phyloP scores from a whole-genome alignment of 2,797 vertebrate species.

The Cossypha polioptera region DNA sequence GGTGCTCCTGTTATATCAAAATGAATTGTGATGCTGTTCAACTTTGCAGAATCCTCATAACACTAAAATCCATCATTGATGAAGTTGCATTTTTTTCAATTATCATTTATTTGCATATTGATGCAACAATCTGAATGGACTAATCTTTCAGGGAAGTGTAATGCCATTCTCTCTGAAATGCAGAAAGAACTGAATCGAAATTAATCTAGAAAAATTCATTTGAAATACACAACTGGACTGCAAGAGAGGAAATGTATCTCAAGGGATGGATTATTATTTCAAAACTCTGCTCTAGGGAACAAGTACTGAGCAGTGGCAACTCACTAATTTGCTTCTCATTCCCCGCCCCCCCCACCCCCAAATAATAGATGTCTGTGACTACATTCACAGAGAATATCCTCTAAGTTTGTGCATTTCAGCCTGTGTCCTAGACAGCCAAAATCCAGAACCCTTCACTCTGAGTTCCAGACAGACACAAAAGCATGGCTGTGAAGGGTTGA shows the following conservation, averaged over 20 bases:
- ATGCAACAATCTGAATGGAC: background rate
- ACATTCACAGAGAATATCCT: background rate
- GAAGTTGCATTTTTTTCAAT: background rate
- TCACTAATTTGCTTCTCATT: background rate
- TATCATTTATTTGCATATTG: background rate
- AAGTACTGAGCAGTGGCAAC: background rate
- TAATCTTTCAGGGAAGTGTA: background rate
- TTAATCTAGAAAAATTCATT: background rate
- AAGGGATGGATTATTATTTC: background rate
- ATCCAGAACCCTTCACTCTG: background rate
- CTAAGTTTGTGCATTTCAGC: background rate
- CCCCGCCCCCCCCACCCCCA: fast-evolving
- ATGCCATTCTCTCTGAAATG: background rate
- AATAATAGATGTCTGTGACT: background rate
- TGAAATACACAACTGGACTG: background rate
- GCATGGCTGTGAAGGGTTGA: background rate
- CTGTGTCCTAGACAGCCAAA: background rate
- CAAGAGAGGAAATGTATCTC: background rate
- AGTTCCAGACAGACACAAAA: background rate
- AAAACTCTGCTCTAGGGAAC: background rate
- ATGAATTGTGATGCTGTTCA: background rate
- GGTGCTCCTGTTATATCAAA: background rate
- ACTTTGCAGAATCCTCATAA: background rate
- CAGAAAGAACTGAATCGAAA: background rate
- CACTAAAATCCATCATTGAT: background rate